phyloP scores from a whole-genome alignment of 2,113 vertebrate species.

The Taurulus bubalis region DNA sequence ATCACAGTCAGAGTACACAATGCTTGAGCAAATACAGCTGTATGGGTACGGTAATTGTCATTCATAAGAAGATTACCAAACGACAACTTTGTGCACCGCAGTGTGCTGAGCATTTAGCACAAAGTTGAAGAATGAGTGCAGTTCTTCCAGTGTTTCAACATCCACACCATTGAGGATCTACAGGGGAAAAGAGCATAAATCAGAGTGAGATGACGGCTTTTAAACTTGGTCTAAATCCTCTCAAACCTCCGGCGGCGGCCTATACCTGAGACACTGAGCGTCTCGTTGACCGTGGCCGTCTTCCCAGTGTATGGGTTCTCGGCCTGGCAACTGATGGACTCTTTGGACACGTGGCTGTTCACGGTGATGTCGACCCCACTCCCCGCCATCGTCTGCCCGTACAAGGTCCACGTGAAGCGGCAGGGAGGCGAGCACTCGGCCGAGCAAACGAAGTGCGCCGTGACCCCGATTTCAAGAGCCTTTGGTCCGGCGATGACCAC shows the following conservation, averaged over 20 bases:
- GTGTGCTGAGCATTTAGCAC: not conserved
- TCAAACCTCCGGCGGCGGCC: not conserved
- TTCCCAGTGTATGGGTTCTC: conserved; percentile 23
- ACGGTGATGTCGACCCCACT: conserved; percentile 14
- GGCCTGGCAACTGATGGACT: conserved; percentile 51
- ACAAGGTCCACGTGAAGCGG: conserved; percentile 50
- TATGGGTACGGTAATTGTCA: not conserved
- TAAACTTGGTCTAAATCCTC: not conserved
- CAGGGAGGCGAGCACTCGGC: conserved; percentile 54
- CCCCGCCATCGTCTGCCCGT: conserved; percentile 8
- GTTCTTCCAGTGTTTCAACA: conserved; percentile 36
- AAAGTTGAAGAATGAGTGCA: not conserved
- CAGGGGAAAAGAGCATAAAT: not conserved
- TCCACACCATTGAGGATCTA: conserved; percentile 58
- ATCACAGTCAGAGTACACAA: not conserved
- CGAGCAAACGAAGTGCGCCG: conserved; percentile 20
- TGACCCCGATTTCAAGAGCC: conserved; percentile 24
- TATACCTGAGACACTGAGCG: conserved; percentile 42
- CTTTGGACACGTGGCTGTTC: conserved; percentile 9
- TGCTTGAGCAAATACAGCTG: conserved; percentile 16
- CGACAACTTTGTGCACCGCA: not conserved
- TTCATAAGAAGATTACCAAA: not conserved
- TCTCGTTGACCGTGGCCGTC: conserved; percentile 3
- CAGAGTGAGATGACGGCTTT: not conserved
- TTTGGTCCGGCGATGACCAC: conserved; percentile 42